A percentile compares a stretch with the other conserved stretches of the same genome.
Conservation (phyloP, 2,797 vertebrate species). For the Echeneis naucrates region DNA sequence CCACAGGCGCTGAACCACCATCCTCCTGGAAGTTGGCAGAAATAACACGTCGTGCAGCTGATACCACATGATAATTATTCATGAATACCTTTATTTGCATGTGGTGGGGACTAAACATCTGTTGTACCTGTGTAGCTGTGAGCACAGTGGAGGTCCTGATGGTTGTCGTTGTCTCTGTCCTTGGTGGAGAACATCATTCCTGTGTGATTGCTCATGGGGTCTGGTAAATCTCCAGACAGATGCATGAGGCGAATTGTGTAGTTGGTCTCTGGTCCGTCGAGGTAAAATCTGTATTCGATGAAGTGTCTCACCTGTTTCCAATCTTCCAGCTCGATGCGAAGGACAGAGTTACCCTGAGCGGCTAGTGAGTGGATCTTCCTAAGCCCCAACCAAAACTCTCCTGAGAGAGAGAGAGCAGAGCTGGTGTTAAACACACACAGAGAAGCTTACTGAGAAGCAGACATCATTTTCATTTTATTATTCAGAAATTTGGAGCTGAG, state of each 20-base stretch:
- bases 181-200: constrained; percentile 88
- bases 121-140: constrained; percentile 83
- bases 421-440: constrained; percentile 1
- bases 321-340: constrained; percentile 89
- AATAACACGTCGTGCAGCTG: neutral
- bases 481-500: neutral
- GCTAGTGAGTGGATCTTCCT: constrained; percentile 87
- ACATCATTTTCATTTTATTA: neutral
- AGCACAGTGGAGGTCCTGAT: constrained; percentile 74
- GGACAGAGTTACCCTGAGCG: constrained; percentile 81
- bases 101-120: neutral
- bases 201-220: constrained; percentile 81
- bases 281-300: constrained; percentile 85
- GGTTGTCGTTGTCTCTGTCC: constrained; percentile 76
- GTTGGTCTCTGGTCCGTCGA: constrained; percentile 83
- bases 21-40: constrained; percentile 82
- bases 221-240: constrained; percentile 81
- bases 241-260: constrained; percentile 84
- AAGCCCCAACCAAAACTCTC: constrained; percentile 94
- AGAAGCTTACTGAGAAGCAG: neutral
- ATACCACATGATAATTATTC: neutral
- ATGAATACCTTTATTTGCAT: neutral
- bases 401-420: constrained; percentile 68
- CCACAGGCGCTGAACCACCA: constrained; percentile 91
- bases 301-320: constrained; percentile 83